Evolutionary conservation across 1,140 invertebrate species (phyloP).

Genomic region (Drosophila repletoides): DNA sequence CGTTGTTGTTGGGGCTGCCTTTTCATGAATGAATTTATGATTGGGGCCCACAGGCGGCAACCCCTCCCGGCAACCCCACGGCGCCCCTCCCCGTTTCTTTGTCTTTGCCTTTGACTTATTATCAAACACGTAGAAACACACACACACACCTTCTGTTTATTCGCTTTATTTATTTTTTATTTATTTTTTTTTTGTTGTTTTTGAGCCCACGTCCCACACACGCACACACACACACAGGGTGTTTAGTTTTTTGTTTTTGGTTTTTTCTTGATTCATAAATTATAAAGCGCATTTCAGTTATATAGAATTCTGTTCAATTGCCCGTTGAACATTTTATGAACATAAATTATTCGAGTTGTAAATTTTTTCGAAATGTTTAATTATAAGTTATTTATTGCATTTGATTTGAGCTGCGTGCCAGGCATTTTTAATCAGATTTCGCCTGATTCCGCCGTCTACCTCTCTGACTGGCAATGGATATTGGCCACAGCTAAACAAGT

Average conservation of each 20-base stretch:
- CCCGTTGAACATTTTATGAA: slow-evolving; percentile 61
- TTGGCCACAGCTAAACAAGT: slow-evolving; percentile 26
- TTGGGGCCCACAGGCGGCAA: slow-evolving; percentile 26
- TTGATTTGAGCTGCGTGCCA: slow-evolving; percentile 58
- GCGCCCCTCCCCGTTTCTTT: slow-evolving; percentile 2
- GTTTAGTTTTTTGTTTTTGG: slow-evolving; percentile 14
- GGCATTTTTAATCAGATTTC: slow-evolving; percentile 40
- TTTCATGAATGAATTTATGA: slow-evolving; percentile 79
- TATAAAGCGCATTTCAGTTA: slow-evolving; percentile 26
- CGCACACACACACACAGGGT: not conserved
- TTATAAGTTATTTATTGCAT: slow-evolving; percentile 76
- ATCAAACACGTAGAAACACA: slow-evolving; percentile 30
- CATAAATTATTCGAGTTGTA: slow-evolving; percentile 71
- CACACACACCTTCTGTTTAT: slow-evolving; percentile 17
- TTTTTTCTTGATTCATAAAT: slow-evolving; percentile 59
- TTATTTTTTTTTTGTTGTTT: slow-evolving; percentile 34
- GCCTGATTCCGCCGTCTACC: no score
- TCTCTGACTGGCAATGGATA: slow-evolving; percentile 1
- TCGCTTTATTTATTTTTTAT: slow-evolving; percentile 35
- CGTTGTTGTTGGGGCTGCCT: slow-evolving; percentile 18
- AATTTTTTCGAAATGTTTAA: slow-evolving; percentile 69
- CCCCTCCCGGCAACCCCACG: not conserved
- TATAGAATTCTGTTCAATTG: slow-evolving; percentile 62
- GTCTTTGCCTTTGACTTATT: slow-evolving; percentile 43
- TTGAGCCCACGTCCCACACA: slow-evolving; percentile 11